Evolutionary conservation across 2,113 vertebrate genomes (phyloP).

Genomic region (Ctenomys sociabilis): DNA sequence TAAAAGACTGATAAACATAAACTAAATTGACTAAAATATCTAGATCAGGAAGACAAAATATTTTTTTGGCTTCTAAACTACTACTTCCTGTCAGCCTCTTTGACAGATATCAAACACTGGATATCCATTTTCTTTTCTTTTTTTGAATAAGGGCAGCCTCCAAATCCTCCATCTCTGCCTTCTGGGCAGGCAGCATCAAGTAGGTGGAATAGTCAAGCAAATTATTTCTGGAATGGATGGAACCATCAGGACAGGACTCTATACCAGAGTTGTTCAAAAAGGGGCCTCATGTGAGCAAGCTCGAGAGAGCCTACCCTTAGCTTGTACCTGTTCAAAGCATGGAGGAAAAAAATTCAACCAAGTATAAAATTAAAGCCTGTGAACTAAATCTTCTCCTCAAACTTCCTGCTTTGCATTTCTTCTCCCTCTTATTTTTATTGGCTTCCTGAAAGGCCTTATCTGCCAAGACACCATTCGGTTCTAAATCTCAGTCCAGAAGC

Average conservation of each 20-base stretch:
- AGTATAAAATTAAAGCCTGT: neutral
- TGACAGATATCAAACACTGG: neutral
- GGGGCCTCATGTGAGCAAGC: neutral
- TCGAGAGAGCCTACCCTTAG: neutral
- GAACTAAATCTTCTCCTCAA: conserved; percentile 31
- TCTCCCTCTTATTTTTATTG: conserved; percentile 48
- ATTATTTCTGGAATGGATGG: neutral
- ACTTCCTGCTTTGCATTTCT: neutral
- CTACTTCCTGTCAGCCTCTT: neutral
- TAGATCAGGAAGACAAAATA: neutral
- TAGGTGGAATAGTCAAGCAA: neutral
- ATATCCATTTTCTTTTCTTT: neutral
- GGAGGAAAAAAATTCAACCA: conserved; percentile 17
- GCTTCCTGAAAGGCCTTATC: conserved; percentile 66
- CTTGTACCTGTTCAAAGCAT: neutral
- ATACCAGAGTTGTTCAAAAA: neutral
- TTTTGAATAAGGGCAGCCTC: neutral
- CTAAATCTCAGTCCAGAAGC: conserved; percentile 68
- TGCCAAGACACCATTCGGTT: conserved; percentile 48
- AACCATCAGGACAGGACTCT: neutral
- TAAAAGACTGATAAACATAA: neutral
- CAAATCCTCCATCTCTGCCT: neutral
- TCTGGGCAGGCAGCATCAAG: neutral
- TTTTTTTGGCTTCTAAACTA: neutral
- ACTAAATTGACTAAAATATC: neutral